phyloP scores from a whole-genome alignment of 2,888 invertebrate species.

The Apomyelois bistriatella region DNA sequence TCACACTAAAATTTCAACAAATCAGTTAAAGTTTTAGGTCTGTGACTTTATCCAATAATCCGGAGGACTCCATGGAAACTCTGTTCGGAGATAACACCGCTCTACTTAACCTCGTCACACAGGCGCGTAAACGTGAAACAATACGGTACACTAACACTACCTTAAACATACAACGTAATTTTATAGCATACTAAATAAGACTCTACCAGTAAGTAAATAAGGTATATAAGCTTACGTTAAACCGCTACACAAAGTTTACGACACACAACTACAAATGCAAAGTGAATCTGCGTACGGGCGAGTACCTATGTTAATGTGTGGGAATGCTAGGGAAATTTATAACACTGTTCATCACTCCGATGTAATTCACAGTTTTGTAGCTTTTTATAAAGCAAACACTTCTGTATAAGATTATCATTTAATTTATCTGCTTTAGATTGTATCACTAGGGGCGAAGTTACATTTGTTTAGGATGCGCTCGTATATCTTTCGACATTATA shows the following conservation, averaged over 20 bases:
- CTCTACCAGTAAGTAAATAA: slow-evolving; percentile 34
- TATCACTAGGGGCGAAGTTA: slow-evolving; percentile 26
- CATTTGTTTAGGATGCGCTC: neutral
- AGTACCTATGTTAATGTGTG: slow-evolving; percentile 54
- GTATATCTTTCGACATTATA: neutral
- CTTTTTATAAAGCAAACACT: slow-evolving; percentile 63
- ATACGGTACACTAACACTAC: slow-evolving; percentile 75
- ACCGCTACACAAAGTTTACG: slow-evolving; percentile 38
- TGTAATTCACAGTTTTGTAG: slow-evolving; percentile 73
- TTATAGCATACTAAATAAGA: slow-evolving; percentile 27
- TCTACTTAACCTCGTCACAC: slow-evolving; percentile 79
- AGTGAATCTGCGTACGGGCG: slow-evolving; percentile 49
- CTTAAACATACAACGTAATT: slow-evolving; percentile 45
- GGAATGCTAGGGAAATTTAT: slow-evolving; percentile 75
- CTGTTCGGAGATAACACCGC: slow-evolving; percentile 77
- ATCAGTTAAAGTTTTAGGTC: slow-evolving; percentile 13
- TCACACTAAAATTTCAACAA: neutral
- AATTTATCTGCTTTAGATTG: slow-evolving; percentile 44
- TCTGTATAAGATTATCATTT: slow-evolving; percentile 55
- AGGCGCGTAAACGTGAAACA: slow-evolving; percentile 78
- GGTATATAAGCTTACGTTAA: slow-evolving; percentile 28
- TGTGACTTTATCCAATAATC: slow-evolving; percentile 51
- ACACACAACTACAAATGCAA: slow-evolving; percentile 51
- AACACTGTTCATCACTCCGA: slow-evolving; percentile 64
- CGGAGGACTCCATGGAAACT: slow-evolving; percentile 67